A percentile compares a stretch with the other conserved stretches of the same genome.
phyloP scores from a whole-genome alignment of 1,140 invertebrate genomes.

The Conopomorpha cramerella region DNA sequence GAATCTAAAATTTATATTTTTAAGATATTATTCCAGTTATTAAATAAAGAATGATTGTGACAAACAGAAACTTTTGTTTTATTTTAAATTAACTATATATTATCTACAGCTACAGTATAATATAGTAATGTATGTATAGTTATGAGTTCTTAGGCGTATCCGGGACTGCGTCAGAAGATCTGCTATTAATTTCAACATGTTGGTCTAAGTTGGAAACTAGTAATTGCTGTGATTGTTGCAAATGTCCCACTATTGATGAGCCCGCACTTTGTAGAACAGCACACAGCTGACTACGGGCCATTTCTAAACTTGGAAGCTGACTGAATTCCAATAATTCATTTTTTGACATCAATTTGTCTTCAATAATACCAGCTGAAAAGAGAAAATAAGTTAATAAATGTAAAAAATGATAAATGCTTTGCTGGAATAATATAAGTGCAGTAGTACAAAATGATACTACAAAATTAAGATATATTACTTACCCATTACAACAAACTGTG shows the following conservation, averaged over 20 bases:
- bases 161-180: too few relatives aligned
- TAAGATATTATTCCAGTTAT: too few relatives aligned
- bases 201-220: slow-evolving; percentile 67
- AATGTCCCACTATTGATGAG: slow-evolving; percentile 64
- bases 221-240: slow-evolving; percentile 70
- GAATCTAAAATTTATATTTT: too few relatives aligned
- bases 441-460: background rate
- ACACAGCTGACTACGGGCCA: slow-evolving; percentile 65
- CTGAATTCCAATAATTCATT: slow-evolving; percentile 70
- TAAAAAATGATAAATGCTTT: too few relatives aligned
- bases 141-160: too few relatives aligned
- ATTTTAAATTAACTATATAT: too few relatives aligned
- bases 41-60: too few relatives aligned
- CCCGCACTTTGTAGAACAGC: slow-evolving; percentile 66
- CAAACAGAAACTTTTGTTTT: too few relatives aligned
- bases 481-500: slow-evolving; percentile 70
- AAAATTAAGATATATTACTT: slow-evolving; percentile 17
- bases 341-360: slow-evolving; percentile 66
- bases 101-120: too few relatives aligned
- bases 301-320: slow-evolving; percentile 64
- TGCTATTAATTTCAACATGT: slow-evolving; percentile 30
- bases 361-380: slow-evolving; percentile 69
- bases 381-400: too few relatives aligned
- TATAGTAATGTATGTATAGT: too few relatives aligned
- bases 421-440: too few relatives aligned